Evolutionary conservation across 2,113 vertebrate species (phyloP), one percentile per base, ranked within the genome.

Genomic region (Tyto alba): DNA sequence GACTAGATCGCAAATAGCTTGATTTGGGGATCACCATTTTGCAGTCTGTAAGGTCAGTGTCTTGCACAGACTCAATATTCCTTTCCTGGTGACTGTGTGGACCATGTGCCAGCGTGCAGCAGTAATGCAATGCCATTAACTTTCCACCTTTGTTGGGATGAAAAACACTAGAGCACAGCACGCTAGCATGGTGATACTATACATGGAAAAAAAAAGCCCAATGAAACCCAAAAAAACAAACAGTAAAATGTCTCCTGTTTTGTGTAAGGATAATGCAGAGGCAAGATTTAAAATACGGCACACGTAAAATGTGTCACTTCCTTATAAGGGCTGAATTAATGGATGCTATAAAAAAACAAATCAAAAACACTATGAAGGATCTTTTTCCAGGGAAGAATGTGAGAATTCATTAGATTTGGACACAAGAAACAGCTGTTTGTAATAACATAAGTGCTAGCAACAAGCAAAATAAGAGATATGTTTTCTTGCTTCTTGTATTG

Each of bases 251-350:
- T 69, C 30, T 84, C 63, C 40, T 5, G 1, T 43, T 60, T 60
- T 63, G 72, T 71, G n/a, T 43, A 81, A 63, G 41, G 66, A 68
- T 90, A 94, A 75, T 19, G 73, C 85, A 84, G 82, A 88, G 64
- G 69, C 60, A 66, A 75, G 59, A 69, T 60, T 47, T 90, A 84
- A 97, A 96, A 95, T 86, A 85, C 0, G 0, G 75, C 43, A 15
- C 5, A 3, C 30, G 60, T 84, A 88, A 94, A 95, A 96, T 1
- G 32, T 83, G 89, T 63, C 47, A 27, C 63, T 90, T 77, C 60
- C 66, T 77, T 60, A 3, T 52, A 89, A 72, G 68, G 60, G 52
- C 85, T 86, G 64, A 94, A 86, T 68, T 80, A 86, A 92, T 71
- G 57, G 79, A 48, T 56, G 52, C 79, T 53, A 36, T 90, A 84